phyloP scores from a whole-genome alignment of 2,113 vertebrate genomes.

The Chaetura pelagica region DNA sequence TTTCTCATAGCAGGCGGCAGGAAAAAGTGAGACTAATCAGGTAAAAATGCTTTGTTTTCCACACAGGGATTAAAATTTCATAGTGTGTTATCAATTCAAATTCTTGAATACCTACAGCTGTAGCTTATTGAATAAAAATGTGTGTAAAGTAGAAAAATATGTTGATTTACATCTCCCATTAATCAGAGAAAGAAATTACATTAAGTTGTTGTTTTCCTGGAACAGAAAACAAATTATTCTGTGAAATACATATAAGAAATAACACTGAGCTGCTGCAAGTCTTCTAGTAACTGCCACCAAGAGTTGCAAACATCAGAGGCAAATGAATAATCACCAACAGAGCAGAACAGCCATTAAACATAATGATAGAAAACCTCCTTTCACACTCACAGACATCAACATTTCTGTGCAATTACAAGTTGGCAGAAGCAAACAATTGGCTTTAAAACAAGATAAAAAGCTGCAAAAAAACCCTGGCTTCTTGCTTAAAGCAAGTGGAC shows the following conservation, averaged over 20 bases:
- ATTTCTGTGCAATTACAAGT: slow-evolving; percentile 36
- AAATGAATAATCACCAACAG: slow-evolving; percentile 57
- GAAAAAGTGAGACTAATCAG: slow-evolving; percentile 33
- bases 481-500: neutral
- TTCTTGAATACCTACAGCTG: slow-evolving; percentile 31
- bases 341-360: slow-evolving; percentile 53
- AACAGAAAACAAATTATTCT: slow-evolving; percentile 36
- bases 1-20: slow-evolving; percentile 31
- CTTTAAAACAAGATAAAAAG: slow-evolving; percentile 41
- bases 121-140: slow-evolving; percentile 44
- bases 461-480: neutral
- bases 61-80: slow-evolving; percentile 31
- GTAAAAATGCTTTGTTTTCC: slow-evolving; percentile 46
- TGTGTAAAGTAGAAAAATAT: slow-evolving; percentile 25
- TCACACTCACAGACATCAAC: neutral
- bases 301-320: neutral
- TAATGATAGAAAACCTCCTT: slow-evolving; percentile 61
- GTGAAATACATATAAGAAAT: slow-evolving; percentile 7
- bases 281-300: neutral
- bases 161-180: slow-evolving; percentile 48
- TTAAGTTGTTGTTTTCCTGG: slow-evolving; percentile 46
- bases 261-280: neutral
- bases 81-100: slow-evolving; percentile 51
- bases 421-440: slow-evolving; percentile 61
- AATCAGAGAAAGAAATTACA: slow-evolving; percentile 61